Evolutionary conservation across 2,113 vertebrate genomes (phyloP), one percentile per base, ranked within the genome.

Genomic region (Cyrtonyx montezumae): DNA sequence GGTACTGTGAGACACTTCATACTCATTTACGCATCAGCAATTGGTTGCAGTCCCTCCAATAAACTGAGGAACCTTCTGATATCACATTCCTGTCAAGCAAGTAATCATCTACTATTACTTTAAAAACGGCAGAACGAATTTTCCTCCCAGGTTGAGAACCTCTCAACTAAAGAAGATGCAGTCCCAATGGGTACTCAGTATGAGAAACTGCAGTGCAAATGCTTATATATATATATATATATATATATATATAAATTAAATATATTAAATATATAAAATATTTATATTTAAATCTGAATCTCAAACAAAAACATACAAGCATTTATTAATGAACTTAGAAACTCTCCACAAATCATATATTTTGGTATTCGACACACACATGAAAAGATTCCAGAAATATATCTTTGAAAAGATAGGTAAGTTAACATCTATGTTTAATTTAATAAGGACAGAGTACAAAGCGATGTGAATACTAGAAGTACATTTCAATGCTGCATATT

Each of bases 1-100:
- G 68, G 87, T 40, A 82, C 12, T 28, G n/a, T 86, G 68, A 82
- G 91, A 91, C 76, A 85, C 76, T 92, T 94, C 65, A 55, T 61
- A 83, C 46, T 87, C 59, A 93, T 95, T 90, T 90, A 93, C 59
- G 46, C 0, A 0, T 83, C 32, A 55, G 71, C 59, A 65, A 90
- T 79, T 90, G 63, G 85, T 85, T 66, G 36, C 22, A 61, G 42
- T 88, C 79, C 46, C 48, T 90, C 48, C 53, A 85, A 51, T 43
- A 75, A 46, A 90, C 56, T 3, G 4, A 87, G 46, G 26, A 93
- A 69, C 61, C 51, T 92, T 91, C 61, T 74, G 59, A 67, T 71
- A 77, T 2, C 51, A 77, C 22, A 75, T 80, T 65, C 51, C 74
- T 82, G 63, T 79, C 15, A 30, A 89, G 71, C 34, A 55, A 87